Evolutionary conservation across 2,113 vertebrate genomes (phyloP), one percentile per base, ranked within the genome.

Genomic region (Phylloscopus trochiloides): DNA sequence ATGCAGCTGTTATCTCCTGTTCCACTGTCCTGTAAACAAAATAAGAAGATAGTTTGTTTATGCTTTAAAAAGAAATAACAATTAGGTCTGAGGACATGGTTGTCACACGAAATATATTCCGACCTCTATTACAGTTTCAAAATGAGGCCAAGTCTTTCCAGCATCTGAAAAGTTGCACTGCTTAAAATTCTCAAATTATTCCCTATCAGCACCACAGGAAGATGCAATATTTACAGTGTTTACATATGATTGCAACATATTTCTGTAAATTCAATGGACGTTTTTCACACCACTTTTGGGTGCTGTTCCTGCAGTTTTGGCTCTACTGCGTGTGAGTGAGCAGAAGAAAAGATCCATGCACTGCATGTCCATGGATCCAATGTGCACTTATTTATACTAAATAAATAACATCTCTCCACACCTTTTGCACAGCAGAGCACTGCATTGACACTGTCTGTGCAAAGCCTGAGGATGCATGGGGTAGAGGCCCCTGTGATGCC

Each of bases 1-100:
- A 98, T 98, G 97, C 98, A 98, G 97, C 96, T 98, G 96, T 97
- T 98, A 95, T 98, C 98, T 97, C 97, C 98, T 93, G 97, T 92
- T 98, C 98, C 98, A 97, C 82, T 98, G 94, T 98, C 98, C 99
- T 99, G 98, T 90, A 97, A 98, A 90, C 90, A 97, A 98, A 96
- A 97, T 32, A 65, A 94, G 59, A 96, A 94, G 82, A 94, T 9
- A 75, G 82, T 88, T 92, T 88, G 83, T 71, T 94, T 95, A 59
- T 88, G 75, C 84, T 93, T 97, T 94, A 38, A 92, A 83, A 82
- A 72, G 59, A 90, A 75, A 38, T 62, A 96, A 74, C 25, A 94
- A 92, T 94, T 42, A 96, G 21, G 61, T 89, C 82, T 88, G 84
- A 88, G 82, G 74, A 94, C 45, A 81, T 11, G 62, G 67, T 10